Base-by-base conservation (phyloP, 1,140 invertebrate genomes). In the Pissodes strobi region DNA sequence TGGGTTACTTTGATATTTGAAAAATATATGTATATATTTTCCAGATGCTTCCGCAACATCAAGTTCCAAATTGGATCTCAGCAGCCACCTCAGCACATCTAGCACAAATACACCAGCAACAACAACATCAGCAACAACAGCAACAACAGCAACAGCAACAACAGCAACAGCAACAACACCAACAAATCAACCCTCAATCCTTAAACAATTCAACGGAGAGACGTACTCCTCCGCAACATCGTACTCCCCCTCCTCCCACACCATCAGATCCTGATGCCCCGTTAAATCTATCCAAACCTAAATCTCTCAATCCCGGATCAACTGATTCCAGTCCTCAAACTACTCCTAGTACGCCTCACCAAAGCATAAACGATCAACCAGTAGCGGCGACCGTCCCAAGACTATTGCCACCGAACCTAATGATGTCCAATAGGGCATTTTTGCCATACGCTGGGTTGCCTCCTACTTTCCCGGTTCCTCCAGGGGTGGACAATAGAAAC, bases 211-310 rank as follows among this genome's bases (percentile, higher is more conserved):
- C 37, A 0, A 22, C 15, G 27, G 37, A 66, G 30, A 59, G 67
- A 63, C n/a, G 51, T 57, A 41, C 41, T 51, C 22, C 67, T 30
- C 30, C 69, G 61, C 80, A 78, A 23, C 79, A 81, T 6, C n/a
- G 0, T 55, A 6, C 67, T 30, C 81, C 72, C 71, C 77, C 62
- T 73, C 79, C 78, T 22, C 76, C 81, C 6, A 81, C 79, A 38
- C 82, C 81, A 34, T 80, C 80, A 5, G 80, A 82, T 41, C 79
- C 89, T 3, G 93, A 95, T 71, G 87, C 90, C 0, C 93, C 93
- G 0, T 80, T 96, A 0, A 95, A 95, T 79, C 85, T 96, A 4
- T 90, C 87, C 66, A 95, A 95, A 79, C 93, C 93, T 21, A 91
- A 94, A 73, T 84, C 82, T 12, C 76, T 76, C 4, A 75, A 74